Percentiles rank a stretch among this genome's conserved stretches.
These are phyloP conservation scores for Anthonomus grandis DNA, from an alignment of 1,140 invertebrate species.

Conservation along the genomic window DNA sequence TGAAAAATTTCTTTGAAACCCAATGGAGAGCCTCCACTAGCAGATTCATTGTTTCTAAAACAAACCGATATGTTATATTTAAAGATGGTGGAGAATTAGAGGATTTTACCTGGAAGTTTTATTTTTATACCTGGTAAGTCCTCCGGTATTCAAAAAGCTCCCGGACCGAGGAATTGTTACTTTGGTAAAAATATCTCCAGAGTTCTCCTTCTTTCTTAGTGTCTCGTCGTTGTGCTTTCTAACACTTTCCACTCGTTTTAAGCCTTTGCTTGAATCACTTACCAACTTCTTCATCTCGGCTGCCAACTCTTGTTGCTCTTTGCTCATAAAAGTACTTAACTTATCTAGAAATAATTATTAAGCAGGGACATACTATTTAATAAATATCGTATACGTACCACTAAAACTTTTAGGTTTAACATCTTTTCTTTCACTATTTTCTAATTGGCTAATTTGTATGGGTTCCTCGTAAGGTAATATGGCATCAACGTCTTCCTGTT, in stretches of 20 bases:
- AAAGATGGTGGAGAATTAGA: neutral
- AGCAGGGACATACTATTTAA: too few relatives aligned
- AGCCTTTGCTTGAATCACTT: constrained; percentile 42
- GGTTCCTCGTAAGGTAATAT: constrained; percentile 52
- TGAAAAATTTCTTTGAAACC: constrained; percentile 81
- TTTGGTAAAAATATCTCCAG: constrained; percentile 75
- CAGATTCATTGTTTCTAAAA: constrained; percentile 58
- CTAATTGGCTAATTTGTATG: constrained; percentile 43
- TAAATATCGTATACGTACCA: too few relatives aligned
- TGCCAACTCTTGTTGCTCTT: constrained; percentile 43
- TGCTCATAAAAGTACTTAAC: constrained; percentile 52
- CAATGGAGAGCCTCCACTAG: constrained; percentile 66
- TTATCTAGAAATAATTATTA: constrained; percentile 37
- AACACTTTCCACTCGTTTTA: constrained; percentile 54
- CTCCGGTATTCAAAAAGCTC: constrained; percentile 77
- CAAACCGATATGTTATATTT: constrained; percentile 4
- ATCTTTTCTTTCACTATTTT: constrained; percentile 35
- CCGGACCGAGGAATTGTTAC: constrained; percentile 78
- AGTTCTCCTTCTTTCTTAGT: constrained; percentile 48
- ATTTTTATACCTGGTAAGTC: constrained; percentile 65
- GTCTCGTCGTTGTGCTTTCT: constrained; percentile 45
- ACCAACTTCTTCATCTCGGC: constrained; percentile 48
- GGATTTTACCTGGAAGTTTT: constrained; percentile 57
- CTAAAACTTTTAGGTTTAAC: constrained; percentile 46
- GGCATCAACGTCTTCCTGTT: constrained; percentile 47